Evolutionary conservation across 1,140 invertebrate species (phyloP), one percentile per base, ranked within the genome.

Genomic region (Rhagoletis zephyria): DNA sequence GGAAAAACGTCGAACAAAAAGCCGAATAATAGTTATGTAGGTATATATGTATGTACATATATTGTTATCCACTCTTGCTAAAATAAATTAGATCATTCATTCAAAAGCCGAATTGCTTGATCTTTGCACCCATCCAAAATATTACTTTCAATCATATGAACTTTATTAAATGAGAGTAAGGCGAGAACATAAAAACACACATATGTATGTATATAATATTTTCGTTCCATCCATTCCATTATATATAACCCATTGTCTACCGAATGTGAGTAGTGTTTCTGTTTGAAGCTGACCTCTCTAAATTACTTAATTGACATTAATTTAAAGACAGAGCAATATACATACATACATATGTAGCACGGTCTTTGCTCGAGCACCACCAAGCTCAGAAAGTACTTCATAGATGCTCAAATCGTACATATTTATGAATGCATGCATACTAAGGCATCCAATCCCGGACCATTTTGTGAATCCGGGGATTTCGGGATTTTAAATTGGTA

Each of bases 271-370:
- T 16, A 14, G 63, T 56, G 10, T n/a, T 45, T 64, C 16, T 51
- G 45, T 45, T 81, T 67, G 81, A 19, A 86, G 77, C 42, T 91
- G 91, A 92, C 91, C 91, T 90, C 30, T 91, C 92, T 91, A 92
- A 92, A 92, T 92, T 92, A 92, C 91, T 92, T 92, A 92, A 92
- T 92, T 92, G 91, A 92, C 91, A 92, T 90, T 92, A 92, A 92
- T 92, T 92, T 92, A 92, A 89, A 90, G 88, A 85, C 48, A 77
- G 51, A 70, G 85, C 63, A 85, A 85, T 56, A 64, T 30, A 30
- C 30, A 30, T 30, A 30, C 30, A 30, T 30, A 30, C 30, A 30
- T 30, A 30, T 30, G 30, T 30, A 30, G 30, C 30, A 30, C 30
- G 30, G 30, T 30, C 30, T 30, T 30, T 30, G 30, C 30, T 30